Percentiles rank a stretch among this genome's conserved stretches.
Conservation (phyloP, 2,797 vertebrate species). For the Oceanodroma leucorhoa region DNA sequence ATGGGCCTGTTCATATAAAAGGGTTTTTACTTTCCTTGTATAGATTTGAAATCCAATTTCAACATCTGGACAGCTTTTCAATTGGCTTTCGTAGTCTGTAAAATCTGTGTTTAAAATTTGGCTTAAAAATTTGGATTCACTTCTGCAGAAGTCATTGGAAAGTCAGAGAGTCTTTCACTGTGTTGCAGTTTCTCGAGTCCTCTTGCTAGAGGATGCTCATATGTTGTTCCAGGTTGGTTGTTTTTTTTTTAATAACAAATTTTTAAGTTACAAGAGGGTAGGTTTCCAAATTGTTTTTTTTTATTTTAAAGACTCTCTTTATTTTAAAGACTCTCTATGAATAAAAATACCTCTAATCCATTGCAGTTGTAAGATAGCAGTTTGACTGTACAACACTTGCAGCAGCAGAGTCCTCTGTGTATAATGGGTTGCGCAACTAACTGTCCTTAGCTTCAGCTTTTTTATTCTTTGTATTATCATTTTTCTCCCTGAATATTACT, state of each 20-base stretch:
- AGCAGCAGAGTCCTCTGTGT: fast-evolving
- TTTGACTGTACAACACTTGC: background rate
- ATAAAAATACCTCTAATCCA: background rate
- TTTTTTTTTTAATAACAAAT: background rate
- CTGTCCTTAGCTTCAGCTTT: background rate
- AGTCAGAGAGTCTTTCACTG: background rate
- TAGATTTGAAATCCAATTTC: background rate
- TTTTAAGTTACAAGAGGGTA: background rate
- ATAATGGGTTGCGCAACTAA: background rate
- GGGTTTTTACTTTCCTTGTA: background rate
- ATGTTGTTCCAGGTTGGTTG: background rate
- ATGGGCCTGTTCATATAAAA: background rate
- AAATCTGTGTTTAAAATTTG: background rate
- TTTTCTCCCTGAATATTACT: background rate
- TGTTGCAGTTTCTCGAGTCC: background rate
- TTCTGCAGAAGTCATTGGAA: background rate
- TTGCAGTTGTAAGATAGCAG: background rate
- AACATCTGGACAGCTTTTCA: background rate
- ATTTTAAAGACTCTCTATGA: background rate
- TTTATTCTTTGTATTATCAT: background rate
- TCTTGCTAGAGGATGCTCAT: background rate
- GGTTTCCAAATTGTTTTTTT: background rate
- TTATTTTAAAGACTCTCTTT: background rate
- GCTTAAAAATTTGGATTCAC: background rate
- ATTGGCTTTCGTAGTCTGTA: background rate